These are phyloP conservation scores for Rhingia campestris DNA, from an alignment of 2,888 invertebrate genomes.

Conservation along the genomic window DNA sequence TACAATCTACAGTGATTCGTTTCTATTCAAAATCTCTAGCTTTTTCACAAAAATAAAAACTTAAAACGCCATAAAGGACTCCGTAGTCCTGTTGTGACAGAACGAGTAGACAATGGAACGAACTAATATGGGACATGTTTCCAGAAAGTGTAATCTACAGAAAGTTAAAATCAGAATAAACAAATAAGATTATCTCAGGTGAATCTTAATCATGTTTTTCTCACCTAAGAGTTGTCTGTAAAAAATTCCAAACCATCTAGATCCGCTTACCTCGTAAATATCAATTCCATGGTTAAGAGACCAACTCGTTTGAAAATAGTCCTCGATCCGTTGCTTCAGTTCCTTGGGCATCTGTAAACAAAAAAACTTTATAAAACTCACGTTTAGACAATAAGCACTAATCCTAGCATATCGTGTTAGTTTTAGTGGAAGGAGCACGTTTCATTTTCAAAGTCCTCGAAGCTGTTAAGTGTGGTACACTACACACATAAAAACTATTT, in stretches of 20 bases:
- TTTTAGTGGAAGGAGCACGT: conserved; percentile 50
- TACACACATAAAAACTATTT: background rate
- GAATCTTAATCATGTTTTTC: too few relatives aligned
- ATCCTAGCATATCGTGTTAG: conserved; percentile 52
- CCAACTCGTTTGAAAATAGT: conserved; percentile 99
- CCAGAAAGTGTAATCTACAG: too few relatives aligned
- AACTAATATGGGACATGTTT: too few relatives aligned
- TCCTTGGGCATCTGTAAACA: conserved; percentile 90
- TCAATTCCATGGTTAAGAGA: conserved; percentile 98
- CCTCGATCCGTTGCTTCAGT: conserved; percentile 96
- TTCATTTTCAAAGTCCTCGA: conserved; percentile 18
- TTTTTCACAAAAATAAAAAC: too few relatives aligned
- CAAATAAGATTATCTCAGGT: too few relatives aligned
- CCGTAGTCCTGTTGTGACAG: too few relatives aligned
- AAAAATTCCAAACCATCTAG: background rate
- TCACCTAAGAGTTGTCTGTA: background rate
- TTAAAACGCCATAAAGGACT: too few relatives aligned
- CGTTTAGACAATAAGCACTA: conserved; percentile 13
- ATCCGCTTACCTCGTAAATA: conserved; percentile 91
- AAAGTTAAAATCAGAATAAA: too few relatives aligned
- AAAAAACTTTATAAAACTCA: conserved; percentile 13
- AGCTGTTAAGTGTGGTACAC: background rate
- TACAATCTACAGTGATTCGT: too few relatives aligned
- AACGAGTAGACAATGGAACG: too few relatives aligned
- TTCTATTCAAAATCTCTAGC: too few relatives aligned